Evolutionary conservation across 2,888 invertebrate genomes (phyloP).

Genomic region (Zele albiditarsus): DNA sequence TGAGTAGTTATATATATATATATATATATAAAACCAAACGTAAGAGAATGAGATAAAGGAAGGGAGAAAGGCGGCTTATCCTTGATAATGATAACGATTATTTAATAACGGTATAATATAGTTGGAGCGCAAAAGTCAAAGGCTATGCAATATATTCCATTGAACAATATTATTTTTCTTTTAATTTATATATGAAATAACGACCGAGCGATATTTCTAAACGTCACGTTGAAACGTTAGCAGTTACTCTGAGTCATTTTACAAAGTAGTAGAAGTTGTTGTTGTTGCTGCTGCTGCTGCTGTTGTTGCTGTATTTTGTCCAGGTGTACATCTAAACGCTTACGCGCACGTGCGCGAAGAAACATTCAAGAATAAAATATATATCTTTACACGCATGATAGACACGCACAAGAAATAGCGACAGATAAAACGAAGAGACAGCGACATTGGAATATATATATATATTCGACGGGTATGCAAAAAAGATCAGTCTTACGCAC

Average conservation of each 20-base stretch:
- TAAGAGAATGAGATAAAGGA: background rate
- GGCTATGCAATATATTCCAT: background rate
- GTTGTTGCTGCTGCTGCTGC: conserved; percentile 32
- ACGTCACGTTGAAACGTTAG: background rate
- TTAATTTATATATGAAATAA: background rate
- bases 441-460: conserved; percentile 1
- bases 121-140: conserved; percentile 10
- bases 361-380: background rate
- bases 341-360: background rate
- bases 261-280: background rate
- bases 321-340: background rate
- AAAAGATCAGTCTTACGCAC: background rate
- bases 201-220: background rate
- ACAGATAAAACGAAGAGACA: conserved; percentile 21
- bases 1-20: background rate
- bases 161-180: conserved; percentile 14
- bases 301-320: background rate
- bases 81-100: conserved; percentile 36
- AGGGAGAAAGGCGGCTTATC: conserved; percentile 27
- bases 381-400: conserved; percentile 14
- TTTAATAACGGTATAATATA: conserved; percentile 29
- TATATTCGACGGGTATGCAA: conserved; percentile 6
- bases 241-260: background rate
- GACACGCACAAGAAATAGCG: conserved; percentile 27
- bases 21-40: background rate